phyloP scores from a whole-genome alignment of 2,888 invertebrate species.

The Lamproptera curius region DNA sequence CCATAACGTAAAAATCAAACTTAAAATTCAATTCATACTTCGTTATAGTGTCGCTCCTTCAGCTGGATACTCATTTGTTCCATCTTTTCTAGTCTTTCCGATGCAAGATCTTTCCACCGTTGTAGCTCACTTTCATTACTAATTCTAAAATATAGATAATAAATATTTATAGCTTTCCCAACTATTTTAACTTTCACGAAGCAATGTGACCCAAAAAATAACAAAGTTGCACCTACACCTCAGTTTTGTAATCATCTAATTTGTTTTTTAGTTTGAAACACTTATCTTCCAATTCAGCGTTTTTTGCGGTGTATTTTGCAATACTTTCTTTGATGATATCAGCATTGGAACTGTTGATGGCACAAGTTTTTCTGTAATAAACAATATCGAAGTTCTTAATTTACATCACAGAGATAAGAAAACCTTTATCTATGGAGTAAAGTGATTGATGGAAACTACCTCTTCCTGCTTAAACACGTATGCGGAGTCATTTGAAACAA shows the following conservation, averaged over 20 bases:
- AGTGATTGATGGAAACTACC: slow-evolving; percentile 31
- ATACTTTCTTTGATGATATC: slow-evolving; percentile 48
- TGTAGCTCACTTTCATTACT: slow-evolving; percentile 58
- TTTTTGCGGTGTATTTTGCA: slow-evolving; percentile 63
- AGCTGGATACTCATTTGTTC: slow-evolving; percentile 78
- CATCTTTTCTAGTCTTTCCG: slow-evolving; percentile 82
- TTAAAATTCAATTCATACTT: slow-evolving; percentile 53
- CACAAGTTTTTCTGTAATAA: slow-evolving; percentile 52
- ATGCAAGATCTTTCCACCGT: slow-evolving; percentile 83
- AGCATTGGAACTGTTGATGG: slow-evolving; percentile 36
- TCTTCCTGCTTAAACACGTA: slow-evolving; percentile 4
- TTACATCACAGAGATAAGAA: slow-evolving; percentile 1
- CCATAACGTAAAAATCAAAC: too few relatives aligned
- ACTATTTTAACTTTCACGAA: too few relatives aligned
- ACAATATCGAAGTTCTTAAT: slow-evolving; percentile 28
- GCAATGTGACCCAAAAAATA: too few relatives aligned
- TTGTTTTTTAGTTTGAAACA: slow-evolving; percentile 64
- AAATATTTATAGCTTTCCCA: too few relatives aligned
- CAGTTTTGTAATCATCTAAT: slow-evolving; percentile 57
- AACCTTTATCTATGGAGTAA: slow-evolving; percentile 37
- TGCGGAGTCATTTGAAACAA: not conserved
- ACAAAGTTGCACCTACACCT: slow-evolving; percentile 80
- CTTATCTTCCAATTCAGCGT: slow-evolving; percentile 57
- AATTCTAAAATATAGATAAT: slow-evolving; percentile 49
- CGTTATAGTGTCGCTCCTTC: slow-evolving; percentile 80